Percentiles rank a stretch among this genome's conserved stretches.
phyloP scores from a whole-genome alignment of 2,113 vertebrate species.

The Physeter macrocephalus region DNA sequence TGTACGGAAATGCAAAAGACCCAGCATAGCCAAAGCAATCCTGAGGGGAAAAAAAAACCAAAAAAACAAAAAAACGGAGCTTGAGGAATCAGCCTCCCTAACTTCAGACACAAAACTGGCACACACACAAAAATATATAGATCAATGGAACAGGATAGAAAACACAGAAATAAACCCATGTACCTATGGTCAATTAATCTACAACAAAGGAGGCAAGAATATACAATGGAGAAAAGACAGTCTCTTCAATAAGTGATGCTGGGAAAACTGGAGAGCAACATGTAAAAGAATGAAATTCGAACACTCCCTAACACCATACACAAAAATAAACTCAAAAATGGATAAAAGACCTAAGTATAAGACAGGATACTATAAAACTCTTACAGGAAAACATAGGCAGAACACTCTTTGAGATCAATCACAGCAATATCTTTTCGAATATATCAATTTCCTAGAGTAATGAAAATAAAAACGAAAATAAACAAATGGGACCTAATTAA shows the following conservation, averaged over 20 bases:
- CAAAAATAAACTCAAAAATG: background rate
- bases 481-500: no score
- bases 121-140: fast-evolving
- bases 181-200: background rate
- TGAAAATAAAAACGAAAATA: no score
- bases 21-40: background rate
- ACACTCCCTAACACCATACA: no score
- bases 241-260: no score
- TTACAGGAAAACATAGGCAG: background rate
- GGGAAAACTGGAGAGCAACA: no score
- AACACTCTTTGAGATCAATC: background rate
- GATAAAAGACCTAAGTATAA: background rate
- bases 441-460: background rate
- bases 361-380: background rate
- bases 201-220: no score
- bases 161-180: background rate
- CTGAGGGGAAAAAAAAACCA: background rate
- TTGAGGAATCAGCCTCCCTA: background rate
- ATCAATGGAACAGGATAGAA: background rate
- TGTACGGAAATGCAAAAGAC: background rate
- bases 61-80: background rate
- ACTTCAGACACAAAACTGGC: background rate
- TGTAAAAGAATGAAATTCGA: no score
- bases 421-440: background rate
- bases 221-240: no score